phyloP scores from a whole-genome alignment of 92 coral and sea anemone species.

The Blastomussa wellsi region DNA sequence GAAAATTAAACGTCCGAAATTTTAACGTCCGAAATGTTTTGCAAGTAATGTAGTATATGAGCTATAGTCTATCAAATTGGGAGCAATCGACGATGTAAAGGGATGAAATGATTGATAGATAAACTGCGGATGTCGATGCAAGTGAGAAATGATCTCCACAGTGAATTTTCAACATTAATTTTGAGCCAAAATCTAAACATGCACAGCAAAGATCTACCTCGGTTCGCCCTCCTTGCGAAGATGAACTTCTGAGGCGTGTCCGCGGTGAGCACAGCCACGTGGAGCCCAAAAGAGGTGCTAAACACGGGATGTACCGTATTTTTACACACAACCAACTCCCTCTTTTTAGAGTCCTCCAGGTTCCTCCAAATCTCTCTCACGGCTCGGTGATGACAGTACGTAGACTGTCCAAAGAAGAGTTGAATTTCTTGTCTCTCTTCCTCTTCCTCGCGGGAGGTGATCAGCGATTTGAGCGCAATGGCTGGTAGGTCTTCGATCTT shows the following conservation, averaged over 20 bases:
- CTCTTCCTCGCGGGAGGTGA: slow-evolving; percentile 94
- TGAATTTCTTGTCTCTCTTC: slow-evolving; percentile 94
- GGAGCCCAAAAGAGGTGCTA: slow-evolving; percentile 99
- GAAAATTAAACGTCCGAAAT: too few relatives aligned
- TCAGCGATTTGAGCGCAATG: slow-evolving; percentile 87
- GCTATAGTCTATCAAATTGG: too few relatives aligned
- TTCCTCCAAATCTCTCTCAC: slow-evolving; percentile 94
- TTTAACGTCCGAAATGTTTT: too few relatives aligned
- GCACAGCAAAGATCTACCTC: slow-evolving; percentile 63
- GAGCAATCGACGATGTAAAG: too few relatives aligned
- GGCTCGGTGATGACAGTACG: slow-evolving; percentile 98
- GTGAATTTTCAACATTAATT: too few relatives aligned
- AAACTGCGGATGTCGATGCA: too few relatives aligned
- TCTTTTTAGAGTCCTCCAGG: slow-evolving; percentile 66
- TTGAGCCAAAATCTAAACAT: too few relatives aligned
- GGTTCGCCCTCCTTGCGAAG: slow-evolving; percentile 86
- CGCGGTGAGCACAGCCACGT: slow-evolving; percentile 98
- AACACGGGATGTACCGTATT: slow-evolving; percentile 86
- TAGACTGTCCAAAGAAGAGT: slow-evolving; percentile 79
- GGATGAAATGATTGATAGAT: too few relatives aligned
- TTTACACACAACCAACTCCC: slow-evolving; percentile 82
- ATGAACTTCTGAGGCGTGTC: slow-evolving; percentile 89
- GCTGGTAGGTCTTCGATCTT: slow-evolving; percentile 89
- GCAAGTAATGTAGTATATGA: too few relatives aligned
- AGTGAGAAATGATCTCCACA: too few relatives aligned